A percentile compares a stretch with the other conserved stretches of the same genome.
Conservation (phyloP, 1,140 invertebrate species). For the Meloidogyne floridensis region DNA sequence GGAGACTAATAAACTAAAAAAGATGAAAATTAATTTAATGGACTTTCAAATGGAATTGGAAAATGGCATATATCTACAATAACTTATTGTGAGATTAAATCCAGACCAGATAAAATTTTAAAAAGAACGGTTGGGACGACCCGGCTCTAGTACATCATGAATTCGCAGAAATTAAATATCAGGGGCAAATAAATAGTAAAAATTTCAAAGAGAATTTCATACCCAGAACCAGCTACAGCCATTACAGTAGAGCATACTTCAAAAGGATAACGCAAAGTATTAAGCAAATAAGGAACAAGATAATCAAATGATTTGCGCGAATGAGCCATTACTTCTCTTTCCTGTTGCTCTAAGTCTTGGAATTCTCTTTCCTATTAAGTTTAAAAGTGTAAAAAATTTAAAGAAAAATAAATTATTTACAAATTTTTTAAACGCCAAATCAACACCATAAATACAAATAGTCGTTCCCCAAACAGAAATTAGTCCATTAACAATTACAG, state of each 20-base stretch:
- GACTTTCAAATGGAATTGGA: no score
- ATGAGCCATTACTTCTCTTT: constrained; percentile 32
- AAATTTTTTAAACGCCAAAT: constrained; percentile 39
- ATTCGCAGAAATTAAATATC: no score
- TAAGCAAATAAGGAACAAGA: constrained; percentile 54
- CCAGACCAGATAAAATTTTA: no score
- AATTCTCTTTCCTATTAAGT: constrained; percentile 18
- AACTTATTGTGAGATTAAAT: no score
- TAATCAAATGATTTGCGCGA: constrained; percentile 29
- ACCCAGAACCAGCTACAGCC: constrained; percentile 60
- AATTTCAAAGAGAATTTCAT: no score
- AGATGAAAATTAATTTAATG: neutral
- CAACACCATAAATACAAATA: constrained; percentile 40
- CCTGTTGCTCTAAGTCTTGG: constrained; percentile 49
- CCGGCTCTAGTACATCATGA: no score
- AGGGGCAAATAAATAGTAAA: no score
- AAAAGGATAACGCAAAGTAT: constrained; percentile 57
- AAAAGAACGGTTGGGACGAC: no score
- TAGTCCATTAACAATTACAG: constrained; percentile 49
- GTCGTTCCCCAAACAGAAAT: constrained; percentile 54
- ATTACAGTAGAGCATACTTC: constrained; percentile 58
- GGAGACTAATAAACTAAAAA: constrained; percentile 57
- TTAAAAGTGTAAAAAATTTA: neutral
- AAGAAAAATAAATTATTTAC: neutral
- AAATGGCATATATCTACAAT: no score